Conservation (phyloP, 2,888 invertebrate genomes). For the Caenorhabditis sp. region DNA sequence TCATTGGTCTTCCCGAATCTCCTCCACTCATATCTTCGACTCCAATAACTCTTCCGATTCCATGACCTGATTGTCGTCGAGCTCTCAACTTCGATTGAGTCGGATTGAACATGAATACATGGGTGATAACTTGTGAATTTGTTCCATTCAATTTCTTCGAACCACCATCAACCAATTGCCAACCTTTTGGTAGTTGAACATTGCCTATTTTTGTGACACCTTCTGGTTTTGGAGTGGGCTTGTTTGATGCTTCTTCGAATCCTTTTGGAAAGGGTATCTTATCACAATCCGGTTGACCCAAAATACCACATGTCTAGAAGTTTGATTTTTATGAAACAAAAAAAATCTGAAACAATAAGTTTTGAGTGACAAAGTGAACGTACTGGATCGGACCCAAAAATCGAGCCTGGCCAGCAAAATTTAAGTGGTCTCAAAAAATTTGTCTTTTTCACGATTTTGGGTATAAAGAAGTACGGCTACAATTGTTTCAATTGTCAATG, state of each 20-base stretch:
- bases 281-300: conserved; percentile 51
- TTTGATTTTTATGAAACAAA: not conserved
- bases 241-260: conserved; percentile 38
- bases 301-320: conserved; percentile 41
- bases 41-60: conserved; percentile 43
- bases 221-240: not conserved
- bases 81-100: conserved; percentile 10
- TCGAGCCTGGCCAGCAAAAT: too few species aligned
- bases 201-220: conserved; percentile 24
- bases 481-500: too few species aligned
- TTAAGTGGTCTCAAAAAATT: too few species aligned
- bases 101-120: conserved; percentile 40
- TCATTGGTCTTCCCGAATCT: conserved; percentile 1
- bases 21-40: conserved; percentile 5
- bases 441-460: too few species aligned
- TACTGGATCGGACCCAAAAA: too few species aligned
- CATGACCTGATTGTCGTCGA: conserved; percentile 17
- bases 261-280: conserved; percentile 42
- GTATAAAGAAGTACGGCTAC: too few species aligned
- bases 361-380: too few species aligned
- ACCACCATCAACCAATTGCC: conserved; percentile 45
- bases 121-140: conserved; percentile 34
- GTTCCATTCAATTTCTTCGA: conserved; percentile 30
- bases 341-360: too few species aligned
- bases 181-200: conserved; percentile 45